phyloP scores from a whole-genome alignment of 2,888 invertebrate genomes.

The Ceramica pisi region DNA sequence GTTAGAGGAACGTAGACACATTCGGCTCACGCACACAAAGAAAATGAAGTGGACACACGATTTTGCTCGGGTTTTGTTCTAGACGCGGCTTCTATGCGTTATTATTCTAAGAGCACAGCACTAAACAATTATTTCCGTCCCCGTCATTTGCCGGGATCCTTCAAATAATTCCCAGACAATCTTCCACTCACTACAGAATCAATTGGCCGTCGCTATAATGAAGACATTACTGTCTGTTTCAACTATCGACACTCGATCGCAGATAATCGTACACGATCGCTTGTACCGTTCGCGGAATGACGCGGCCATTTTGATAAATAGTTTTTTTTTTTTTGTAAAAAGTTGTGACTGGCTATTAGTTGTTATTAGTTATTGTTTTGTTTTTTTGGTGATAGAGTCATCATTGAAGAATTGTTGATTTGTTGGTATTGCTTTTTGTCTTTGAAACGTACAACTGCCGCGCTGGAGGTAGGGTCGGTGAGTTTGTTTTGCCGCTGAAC shows the following conservation, averaged over 20 bases:
- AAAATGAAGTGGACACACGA: too few relatives aligned
- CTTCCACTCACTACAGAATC: conserved; percentile 72
- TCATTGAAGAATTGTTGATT: conserved; percentile 26
- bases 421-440: too few relatives aligned
- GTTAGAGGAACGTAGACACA: too few relatives aligned
- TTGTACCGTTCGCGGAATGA: conserved; percentile 72
- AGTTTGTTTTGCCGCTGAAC: too few relatives aligned
- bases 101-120: too few relatives aligned
- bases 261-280: conserved; percentile 80
- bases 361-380: conserved; percentile 52
- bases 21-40: too few relatives aligned
- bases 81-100: too few relatives aligned
- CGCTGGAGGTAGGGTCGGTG: too few relatives aligned
- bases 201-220: conserved; percentile 82
- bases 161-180: conserved; percentile 61
- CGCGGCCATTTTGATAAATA: conserved; percentile 53
- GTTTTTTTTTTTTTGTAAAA: conserved; percentile 55
- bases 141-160: conserved; percentile 40
- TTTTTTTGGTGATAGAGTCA: conserved; percentile 28
- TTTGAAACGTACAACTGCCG: too few relatives aligned
- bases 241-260: conserved; percentile 77
- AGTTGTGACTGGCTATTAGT: conserved; percentile 54
- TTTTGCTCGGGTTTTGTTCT: too few relatives aligned
- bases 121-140: conserved; percentile 38
- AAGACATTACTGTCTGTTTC: conserved; percentile 84